Evolutionary conservation across 2,888 invertebrate species (phyloP).

Genomic region (Ctenicera cuprea): DNA sequence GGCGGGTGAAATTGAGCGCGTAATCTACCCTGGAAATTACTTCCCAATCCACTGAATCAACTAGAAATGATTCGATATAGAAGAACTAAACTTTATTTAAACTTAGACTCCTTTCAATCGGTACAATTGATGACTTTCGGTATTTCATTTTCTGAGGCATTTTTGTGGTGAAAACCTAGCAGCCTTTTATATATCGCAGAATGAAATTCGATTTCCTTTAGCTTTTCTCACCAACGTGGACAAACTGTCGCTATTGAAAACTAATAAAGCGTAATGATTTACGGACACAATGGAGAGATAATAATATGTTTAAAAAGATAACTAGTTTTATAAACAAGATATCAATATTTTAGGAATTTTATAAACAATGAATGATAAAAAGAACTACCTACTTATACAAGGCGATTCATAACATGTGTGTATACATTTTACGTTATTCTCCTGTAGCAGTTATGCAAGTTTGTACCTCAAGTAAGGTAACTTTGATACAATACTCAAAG

Average conservation of each 20-base stretch:
- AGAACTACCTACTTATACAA: too few relatives aligned
- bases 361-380: too few relatives aligned
- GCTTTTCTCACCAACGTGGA: neutral
- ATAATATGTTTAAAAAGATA: too few relatives aligned
- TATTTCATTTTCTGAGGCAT: slow-evolving; percentile 21
- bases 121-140: slow-evolving; percentile 26
- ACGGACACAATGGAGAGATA: neutral
- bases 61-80: slow-evolving; percentile 36
- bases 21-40: slow-evolving; percentile 54
- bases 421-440: too few relatives aligned
- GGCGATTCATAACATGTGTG: too few relatives aligned
- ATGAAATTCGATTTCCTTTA: slow-evolving; percentile 15
- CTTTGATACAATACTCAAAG: too few relatives aligned
- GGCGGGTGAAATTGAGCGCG: slow-evolving; percentile 62
- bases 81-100: slow-evolving; percentile 42
- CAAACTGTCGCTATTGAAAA: slow-evolving; percentile 12
- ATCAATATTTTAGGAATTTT: too few relatives aligned
- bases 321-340: too few relatives aligned
- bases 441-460: too few relatives aligned
- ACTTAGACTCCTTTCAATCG: slow-evolving; percentile 25
- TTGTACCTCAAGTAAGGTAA: too few relatives aligned
- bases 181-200: slow-evolving; percentile 6
- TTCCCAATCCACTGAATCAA: slow-evolving; percentile 45
- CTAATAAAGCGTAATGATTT: neutral
- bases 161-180: slow-evolving; percentile 1